Conservation (phyloP, 1,140 invertebrate genomes). For the Thrips palmi region DNA sequence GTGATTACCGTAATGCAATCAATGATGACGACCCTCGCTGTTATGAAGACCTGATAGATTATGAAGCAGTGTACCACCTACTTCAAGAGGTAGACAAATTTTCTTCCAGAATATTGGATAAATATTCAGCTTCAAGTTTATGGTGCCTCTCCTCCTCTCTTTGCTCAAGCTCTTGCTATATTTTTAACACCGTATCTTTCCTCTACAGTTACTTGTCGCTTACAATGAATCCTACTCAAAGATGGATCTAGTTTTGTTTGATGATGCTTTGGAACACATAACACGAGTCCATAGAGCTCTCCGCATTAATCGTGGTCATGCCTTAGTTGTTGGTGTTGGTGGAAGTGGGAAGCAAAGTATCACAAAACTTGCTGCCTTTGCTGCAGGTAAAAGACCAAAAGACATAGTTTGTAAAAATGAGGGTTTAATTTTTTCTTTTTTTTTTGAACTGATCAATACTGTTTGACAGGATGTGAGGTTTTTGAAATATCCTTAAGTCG, state of each 20-base stretch:
- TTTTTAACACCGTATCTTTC: conserved; percentile 12
- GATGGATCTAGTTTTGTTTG: conserved; percentile 68
- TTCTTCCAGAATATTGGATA: neutral
- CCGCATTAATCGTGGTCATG: conserved; percentile 65
- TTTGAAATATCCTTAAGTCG: conserved; percentile 67
- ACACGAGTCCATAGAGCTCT: conserved; percentile 66
- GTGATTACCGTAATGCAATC: conserved; percentile 69
- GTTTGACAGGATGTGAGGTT: conserved; percentile 38
- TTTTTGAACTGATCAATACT: neutral
- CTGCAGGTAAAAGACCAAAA: conserved; percentile 35
- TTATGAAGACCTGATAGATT: conserved; percentile 81
- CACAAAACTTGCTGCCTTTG: conserved; percentile 48
- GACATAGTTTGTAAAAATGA: neutral
- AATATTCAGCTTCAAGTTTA: neutral
- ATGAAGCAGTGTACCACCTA: conserved; percentile 61
- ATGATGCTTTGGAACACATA: conserved; percentile 76
- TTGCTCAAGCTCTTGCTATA: conserved; percentile 3
- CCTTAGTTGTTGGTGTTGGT: conserved; percentile 66
- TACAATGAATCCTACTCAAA: conserved; percentile 47
- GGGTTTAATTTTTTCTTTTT: conserved; percentile 7
- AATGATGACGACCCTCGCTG: conserved; percentile 54
- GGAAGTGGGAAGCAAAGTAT: conserved; percentile 68
- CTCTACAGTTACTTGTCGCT: conserved; percentile 55
- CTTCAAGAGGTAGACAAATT: conserved; percentile 54
- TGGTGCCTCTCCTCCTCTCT: neutral